These are phyloP conservation scores for Chironomus tentans DNA, from an alignment of 2,888 invertebrate genomes.

Conservation along the genomic window DNA sequence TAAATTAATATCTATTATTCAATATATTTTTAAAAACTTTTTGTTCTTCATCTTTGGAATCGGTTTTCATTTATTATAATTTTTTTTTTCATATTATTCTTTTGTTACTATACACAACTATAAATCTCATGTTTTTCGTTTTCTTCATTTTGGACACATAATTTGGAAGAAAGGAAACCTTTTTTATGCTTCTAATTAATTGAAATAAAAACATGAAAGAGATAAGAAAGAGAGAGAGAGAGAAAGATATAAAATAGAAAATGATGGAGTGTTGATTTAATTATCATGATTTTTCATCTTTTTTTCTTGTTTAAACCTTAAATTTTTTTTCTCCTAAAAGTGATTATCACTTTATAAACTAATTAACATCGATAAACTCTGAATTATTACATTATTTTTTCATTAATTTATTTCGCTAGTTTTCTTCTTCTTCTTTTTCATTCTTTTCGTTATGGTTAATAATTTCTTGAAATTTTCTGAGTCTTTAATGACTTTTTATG, in stretches of 20 bases:
- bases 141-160: constrained; percentile 17
- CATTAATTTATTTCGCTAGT: not conserved
- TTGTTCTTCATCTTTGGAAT: not conserved
- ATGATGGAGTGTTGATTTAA: not conserved
- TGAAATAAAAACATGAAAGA: not conserved
- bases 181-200: not conserved
- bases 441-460: too few species aligned
- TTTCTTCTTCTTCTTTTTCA: not conserved
- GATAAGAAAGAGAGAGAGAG: too few species aligned
- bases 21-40: not conserved
- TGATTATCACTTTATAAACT: constrained; percentile 6
- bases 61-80: not conserved
- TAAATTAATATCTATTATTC: not conserved
- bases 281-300: too few species aligned
- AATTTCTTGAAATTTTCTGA: too few species aligned
- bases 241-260: not conserved
- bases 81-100: not conserved
- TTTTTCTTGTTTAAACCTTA: not conserved
- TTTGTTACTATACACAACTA: not conserved
- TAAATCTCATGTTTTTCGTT: not conserved
- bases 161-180: not conserved
- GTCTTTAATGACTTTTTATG: too few species aligned
- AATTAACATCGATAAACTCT: constrained; percentile 21
- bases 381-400: not conserved
- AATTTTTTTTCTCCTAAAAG: not conserved